Percentiles rank a stretch among this genome's conserved stretches.
Conservation (phyloP, 2,113 vertebrate species). For the Collichthys lucidus region DNA sequence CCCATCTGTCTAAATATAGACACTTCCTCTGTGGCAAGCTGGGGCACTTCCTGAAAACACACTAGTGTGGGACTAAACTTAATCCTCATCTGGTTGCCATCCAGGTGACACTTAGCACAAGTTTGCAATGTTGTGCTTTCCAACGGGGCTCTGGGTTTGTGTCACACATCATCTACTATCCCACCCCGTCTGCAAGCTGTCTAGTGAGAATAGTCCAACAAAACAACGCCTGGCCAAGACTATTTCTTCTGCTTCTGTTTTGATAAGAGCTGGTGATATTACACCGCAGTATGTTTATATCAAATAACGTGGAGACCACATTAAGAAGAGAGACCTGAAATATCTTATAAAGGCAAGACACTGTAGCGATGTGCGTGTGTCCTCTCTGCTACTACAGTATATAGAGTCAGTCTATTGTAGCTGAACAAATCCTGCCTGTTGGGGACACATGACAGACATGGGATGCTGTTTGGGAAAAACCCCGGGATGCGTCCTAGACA, state of each 20-base stretch:
- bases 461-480: constrained; percentile 74
- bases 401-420: constrained; percentile 37
- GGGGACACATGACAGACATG: constrained; percentile 73
- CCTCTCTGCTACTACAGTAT: constrained; percentile 23
- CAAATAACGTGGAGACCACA: constrained; percentile 3
- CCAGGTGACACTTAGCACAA: constrained; percentile 36
- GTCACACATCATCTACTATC: constrained; percentile 2
- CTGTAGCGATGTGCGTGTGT: constrained; percentile 16
- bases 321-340: constrained; percentile 13
- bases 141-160: not conserved
- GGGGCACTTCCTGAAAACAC: constrained; percentile 65
- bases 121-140: constrained; percentile 26
- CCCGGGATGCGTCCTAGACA: constrained; percentile 50
- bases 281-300: not conserved
- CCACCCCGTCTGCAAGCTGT: constrained; percentile 3
- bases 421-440: constrained; percentile 63
- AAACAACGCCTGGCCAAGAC: not conserved
- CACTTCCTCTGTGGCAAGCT: constrained; percentile 62
- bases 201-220: constrained; percentile 2
- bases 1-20: constrained; percentile 69
- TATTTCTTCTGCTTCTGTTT: constrained; percentile 6
- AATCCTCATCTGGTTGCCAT: constrained; percentile 27
- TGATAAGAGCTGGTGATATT: constrained; percentile 7
- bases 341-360: constrained; percentile 14
- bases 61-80: not conserved